These are phyloP conservation scores for Amblyteles armatorius DNA, from an alignment of 2,888 invertebrate species.

Conservation along the genomic window DNA sequence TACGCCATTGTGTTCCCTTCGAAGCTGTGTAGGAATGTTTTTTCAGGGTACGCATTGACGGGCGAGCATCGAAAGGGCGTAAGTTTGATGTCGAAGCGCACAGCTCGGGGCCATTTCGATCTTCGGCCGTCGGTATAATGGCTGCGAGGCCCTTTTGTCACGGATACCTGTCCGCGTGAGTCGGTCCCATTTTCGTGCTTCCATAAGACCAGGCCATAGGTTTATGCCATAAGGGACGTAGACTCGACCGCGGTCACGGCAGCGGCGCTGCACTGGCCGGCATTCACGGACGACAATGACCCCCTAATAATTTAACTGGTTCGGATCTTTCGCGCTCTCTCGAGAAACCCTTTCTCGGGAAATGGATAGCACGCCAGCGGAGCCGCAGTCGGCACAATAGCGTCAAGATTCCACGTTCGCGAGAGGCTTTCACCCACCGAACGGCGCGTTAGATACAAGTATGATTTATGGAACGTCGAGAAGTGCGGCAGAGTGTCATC, in stretches of 20 bases:
- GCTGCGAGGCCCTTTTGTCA: slow-evolving; percentile 53
- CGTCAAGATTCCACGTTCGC: slow-evolving; percentile 23
- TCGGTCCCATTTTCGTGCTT: slow-evolving; percentile 45
- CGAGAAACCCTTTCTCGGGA: slow-evolving; percentile 63
- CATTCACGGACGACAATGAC: slow-evolving; percentile 66
- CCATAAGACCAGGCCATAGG: neutral
- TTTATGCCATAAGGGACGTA: slow-evolving; percentile 13
- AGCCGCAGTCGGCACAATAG: slow-evolving; percentile 9
- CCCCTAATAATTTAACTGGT: slow-evolving; percentile 72
- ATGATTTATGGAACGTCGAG: slow-evolving; percentile 57
- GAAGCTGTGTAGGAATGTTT: slow-evolving; percentile 32
- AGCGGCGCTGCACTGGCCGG: slow-evolving; percentile 45
- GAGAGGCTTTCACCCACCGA: neutral
- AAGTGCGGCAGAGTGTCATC: slow-evolving; percentile 14
- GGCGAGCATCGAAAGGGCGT: neutral
- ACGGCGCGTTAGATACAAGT: neutral
- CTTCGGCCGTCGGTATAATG: neutral
- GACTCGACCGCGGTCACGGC: slow-evolving; percentile 42
- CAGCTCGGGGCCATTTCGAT: neutral
- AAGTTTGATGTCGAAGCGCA: neutral
- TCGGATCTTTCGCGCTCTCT: slow-evolving; percentile 61
- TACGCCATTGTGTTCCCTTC: slow-evolving; percentile 49
- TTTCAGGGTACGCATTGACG: slow-evolving; percentile 13
- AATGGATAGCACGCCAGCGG: slow-evolving; percentile 59
- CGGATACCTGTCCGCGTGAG: slow-evolving; percentile 63